Base-by-base conservation (phyloP, 2,888 invertebrate species). In the Aphidoletes aphidimyza region DNA sequence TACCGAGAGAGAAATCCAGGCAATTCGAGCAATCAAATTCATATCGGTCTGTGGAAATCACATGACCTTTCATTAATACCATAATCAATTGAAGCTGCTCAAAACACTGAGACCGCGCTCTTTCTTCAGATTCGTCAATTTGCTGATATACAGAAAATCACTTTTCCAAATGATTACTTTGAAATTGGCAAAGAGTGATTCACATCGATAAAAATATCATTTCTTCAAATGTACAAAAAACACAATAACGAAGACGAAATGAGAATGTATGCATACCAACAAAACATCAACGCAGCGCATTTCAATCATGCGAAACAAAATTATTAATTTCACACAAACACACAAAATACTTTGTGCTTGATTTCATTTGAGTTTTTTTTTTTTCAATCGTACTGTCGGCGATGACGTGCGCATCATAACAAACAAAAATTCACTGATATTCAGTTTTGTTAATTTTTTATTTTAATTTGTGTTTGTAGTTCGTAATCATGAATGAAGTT, bases 1-100 rank as follows among this genome's bases (percentile, higher is more conserved):
- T 69, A 69, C 69, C n/a, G n/a, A n/a, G n/a, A n/a, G n/a, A n/a
- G n/a, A n/a, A n/a, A n/a, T n/a, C n/a, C n/a, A 54, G 11, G 22
- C 47, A 47, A 54, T 22, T 22, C 14, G 42, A 42, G 14, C 42
- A 42, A 69, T 69, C 69, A 69, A 69, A 69, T 69, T 69, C 69
- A 69, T 69, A 69, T 69, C 34, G 69, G 11, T 30, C 30, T 30
- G 26, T n/a, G n/a, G 30, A 9, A 14, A 69, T 69, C 69, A 30
- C 34, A 30, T 69, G 69, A 69, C 69, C 69, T 69, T 34, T 30
- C 69, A 69, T 69, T 69, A 69, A 69, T 69, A 30, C 34, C 1
- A 69, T 69, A 30, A 30, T n/a, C 30, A 69, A 69, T 69, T 69
- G 69, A 69, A 30, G 69, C 5, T 69, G 69, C 1, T n/a, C 69